Conservation (phyloP, 2,797 vertebrate genomes). For the Acestrorhynchus altus region DNA sequence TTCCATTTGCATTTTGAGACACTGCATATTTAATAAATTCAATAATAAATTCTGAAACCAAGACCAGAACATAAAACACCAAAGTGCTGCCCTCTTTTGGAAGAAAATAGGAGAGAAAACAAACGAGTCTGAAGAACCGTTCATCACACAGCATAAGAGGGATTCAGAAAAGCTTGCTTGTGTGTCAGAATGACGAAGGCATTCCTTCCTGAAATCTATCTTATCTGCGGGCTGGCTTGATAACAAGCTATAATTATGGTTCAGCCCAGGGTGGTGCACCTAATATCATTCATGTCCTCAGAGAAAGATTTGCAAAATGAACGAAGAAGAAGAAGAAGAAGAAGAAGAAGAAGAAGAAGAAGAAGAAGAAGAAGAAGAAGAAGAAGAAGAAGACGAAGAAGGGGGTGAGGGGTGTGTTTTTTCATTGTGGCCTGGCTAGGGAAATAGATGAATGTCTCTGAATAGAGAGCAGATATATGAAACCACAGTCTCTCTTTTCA, state of each 20-base stretch:
- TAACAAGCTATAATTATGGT: constrained; percentile 75
- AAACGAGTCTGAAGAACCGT: constrained; percentile 15
- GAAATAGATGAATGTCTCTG: constrained; percentile 59
- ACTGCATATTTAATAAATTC: background rate
- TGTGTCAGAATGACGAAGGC: constrained; percentile 67
- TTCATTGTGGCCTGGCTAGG: constrained; percentile 57
- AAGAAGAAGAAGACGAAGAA: constrained; percentile 8
- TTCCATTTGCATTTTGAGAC: background rate
- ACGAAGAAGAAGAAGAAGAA: constrained; percentile 31
- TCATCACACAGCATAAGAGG: constrained; percentile 15
- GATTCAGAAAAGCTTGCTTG: constrained; percentile 32
- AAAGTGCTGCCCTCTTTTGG: constrained; percentile 58
- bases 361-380: constrained; percentile 5
- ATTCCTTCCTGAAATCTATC: constrained; percentile 75
- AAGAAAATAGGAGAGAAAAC: constrained; percentile 23
- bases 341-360: constrained; percentile 19
- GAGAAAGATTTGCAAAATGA: constrained; percentile 40
- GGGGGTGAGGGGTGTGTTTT: constrained; percentile 52
- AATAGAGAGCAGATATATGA: constrained; percentile 67
- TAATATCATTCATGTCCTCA: constrained; percentile 63
- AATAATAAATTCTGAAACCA: constrained; percentile 17
- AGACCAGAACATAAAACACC: constrained; percentile 26
- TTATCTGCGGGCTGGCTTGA: constrained; percentile 69
- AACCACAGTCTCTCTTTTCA: constrained; percentile 64
- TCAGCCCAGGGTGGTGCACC: constrained; percentile 58